phyloP scores from a whole-genome alignment of 2,888 invertebrate species.

The Ennomos erosarius region DNA sequence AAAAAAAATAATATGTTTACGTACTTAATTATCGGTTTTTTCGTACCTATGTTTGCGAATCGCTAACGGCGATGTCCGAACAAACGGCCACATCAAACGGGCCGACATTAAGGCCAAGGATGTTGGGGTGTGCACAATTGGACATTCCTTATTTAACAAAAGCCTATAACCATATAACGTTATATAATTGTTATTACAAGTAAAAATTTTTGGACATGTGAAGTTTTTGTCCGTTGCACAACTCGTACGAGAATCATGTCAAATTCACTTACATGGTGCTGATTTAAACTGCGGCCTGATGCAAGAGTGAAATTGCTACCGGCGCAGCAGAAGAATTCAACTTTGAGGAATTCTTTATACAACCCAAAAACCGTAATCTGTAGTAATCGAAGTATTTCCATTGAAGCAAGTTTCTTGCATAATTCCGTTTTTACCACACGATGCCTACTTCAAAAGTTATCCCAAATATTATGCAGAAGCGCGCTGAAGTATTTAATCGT shows the following conservation, averaged over 20 bases:
- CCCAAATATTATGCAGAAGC: constrained; percentile 23
- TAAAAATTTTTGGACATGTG: constrained; percentile 55
- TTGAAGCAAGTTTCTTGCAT: constrained; percentile 18
- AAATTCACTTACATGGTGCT: constrained; percentile 40
- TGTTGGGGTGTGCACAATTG: constrained; percentile 66
- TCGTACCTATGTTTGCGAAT: constrained; percentile 68
- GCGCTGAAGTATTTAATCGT: constrained; percentile 28
- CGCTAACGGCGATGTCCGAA: constrained; percentile 64
- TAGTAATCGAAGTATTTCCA: constrained; percentile 1
- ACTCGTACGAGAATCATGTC: constrained; percentile 37
- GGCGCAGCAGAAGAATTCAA: constrained; percentile 20
- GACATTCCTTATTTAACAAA: constrained; percentile 75
- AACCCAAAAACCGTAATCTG: constrained; percentile 1
- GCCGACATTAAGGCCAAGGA: constrained; percentile 77
- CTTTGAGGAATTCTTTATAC: constrained; percentile 14
- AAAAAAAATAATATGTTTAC: constrained; percentile 62
- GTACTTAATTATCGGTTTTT: constrained; percentile 65
- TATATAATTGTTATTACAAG: constrained; percentile 72
- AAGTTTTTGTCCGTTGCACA: constrained; percentile 56
- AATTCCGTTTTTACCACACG: not conserved
- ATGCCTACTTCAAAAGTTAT: constrained; percentile 7
- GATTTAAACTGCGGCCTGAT: constrained; percentile 37
- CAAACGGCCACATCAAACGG: constrained; percentile 67
- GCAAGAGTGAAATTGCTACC: constrained; percentile 33
- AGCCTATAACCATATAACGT: constrained; percentile 67